Percentiles rank a stretch among this genome's conserved stretches.
phyloP scores from a whole-genome alignment of 2,888 invertebrate genomes.

The Syritta pipiens region DNA sequence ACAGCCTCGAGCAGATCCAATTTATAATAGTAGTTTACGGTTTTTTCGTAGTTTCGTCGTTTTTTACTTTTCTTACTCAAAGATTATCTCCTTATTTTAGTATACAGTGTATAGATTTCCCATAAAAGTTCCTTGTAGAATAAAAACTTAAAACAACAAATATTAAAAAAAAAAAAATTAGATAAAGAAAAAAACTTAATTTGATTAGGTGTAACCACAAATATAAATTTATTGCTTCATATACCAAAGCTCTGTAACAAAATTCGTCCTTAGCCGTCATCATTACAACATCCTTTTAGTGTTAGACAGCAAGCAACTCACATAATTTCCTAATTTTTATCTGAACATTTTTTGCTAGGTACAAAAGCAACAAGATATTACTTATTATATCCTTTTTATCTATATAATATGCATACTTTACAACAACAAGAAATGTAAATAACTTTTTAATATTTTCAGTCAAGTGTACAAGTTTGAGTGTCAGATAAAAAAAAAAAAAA shows the following conservation, averaged over 20 bases:
- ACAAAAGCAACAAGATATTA: slow-evolving; percentile 59
- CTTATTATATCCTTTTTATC: slow-evolving; percentile 17
- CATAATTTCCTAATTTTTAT: slow-evolving; percentile 41
- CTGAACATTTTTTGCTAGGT: slow-evolving; percentile 40
- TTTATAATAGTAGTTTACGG: no score
- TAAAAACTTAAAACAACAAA: background rate
- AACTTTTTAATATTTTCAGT: slow-evolving; percentile 57
- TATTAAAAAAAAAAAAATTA: no score
- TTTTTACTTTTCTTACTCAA: background rate
- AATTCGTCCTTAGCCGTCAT: slow-evolving; percentile 31
- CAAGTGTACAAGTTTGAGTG: slow-evolving; percentile 64
- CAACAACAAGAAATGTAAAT: slow-evolving; percentile 55
- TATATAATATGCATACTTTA: slow-evolving; percentile 34
- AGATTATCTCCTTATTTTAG: background rate
- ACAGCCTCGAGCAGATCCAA: no score
- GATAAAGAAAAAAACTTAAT: background rate
- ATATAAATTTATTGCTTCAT: background rate
- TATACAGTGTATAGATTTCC: background rate
- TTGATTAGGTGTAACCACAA: background rate
- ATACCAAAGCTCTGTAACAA: slow-evolving; percentile 14
- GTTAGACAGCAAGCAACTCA: slow-evolving; percentile 8
- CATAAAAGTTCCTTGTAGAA: slow-evolving; percentile 4
- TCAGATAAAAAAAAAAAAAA: slow-evolving; percentile 30
- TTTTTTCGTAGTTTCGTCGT: no score
- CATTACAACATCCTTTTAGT: slow-evolving; percentile 14